A percentile compares a stretch with the other conserved stretches of the same genome.
phyloP scores from a whole-genome alignment of 1,140 invertebrate genomes.

The Maconellicoccus hirsutus region DNA sequence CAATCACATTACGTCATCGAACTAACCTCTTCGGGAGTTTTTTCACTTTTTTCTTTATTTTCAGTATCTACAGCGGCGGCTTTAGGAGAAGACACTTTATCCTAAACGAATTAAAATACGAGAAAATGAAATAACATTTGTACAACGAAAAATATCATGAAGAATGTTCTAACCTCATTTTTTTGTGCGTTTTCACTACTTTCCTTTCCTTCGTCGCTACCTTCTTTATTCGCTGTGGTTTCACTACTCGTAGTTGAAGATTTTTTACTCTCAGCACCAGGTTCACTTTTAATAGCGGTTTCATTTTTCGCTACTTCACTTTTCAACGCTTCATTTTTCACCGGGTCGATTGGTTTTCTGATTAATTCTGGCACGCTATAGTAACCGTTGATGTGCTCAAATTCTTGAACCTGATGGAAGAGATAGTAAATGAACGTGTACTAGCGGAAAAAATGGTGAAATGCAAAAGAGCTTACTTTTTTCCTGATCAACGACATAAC shows the following conservation, averaged over 20 bases:
- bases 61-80: background rate
- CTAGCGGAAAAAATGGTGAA: too few species aligned
- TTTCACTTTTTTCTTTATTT: background rate
- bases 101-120: background rate
- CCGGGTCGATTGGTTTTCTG: conserved; percentile 50
- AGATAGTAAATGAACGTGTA: too few species aligned
- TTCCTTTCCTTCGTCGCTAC: background rate
- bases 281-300: background rate
- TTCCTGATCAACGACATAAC: conserved; percentile 99
- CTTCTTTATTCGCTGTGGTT: background rate
- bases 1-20: too few species aligned
- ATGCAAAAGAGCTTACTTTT: conserved; percentile 51
- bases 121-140: background rate
- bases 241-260: background rate
- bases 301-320: background rate
- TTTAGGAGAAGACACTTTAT: too few species aligned
- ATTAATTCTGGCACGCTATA: conserved; percentile 94
- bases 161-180: too few species aligned
- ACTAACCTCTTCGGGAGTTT: background rate
- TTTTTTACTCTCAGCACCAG: background rate
- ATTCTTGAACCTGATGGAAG: conserved; percentile 67
- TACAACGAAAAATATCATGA: background rate
- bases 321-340: conserved; percentile 24
- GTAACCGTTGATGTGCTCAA: conserved; percentile 95
- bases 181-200: background rate